phyloP scores from a whole-genome alignment of 2,113 vertebrate species.

The Chitala chitala region DNA sequence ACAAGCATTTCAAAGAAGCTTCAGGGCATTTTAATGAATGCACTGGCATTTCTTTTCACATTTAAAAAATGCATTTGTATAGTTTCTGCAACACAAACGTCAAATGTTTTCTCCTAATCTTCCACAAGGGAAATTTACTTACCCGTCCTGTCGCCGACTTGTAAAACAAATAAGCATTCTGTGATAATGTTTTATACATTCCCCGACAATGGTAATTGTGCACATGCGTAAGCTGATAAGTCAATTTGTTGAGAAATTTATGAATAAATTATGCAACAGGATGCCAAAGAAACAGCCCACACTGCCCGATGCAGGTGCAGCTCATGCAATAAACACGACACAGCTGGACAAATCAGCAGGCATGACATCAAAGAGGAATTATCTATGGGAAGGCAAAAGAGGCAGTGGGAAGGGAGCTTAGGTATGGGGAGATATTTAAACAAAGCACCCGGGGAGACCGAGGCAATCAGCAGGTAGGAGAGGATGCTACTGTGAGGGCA shows the following conservation, averaged over 20 bases:
- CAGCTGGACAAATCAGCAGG: constrained; percentile 24
- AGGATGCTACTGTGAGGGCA: neutral
- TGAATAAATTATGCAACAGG: neutral
- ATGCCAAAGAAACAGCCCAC: neutral
- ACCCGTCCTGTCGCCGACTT: too few relatives aligned
- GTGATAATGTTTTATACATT: too few relatives aligned
- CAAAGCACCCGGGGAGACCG: constrained; percentile 27
- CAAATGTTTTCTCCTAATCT: too few relatives aligned
- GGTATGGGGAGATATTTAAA: neutral
- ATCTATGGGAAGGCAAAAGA: neutral
- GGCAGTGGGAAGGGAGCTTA: constrained; percentile 22
- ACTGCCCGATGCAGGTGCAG: neutral
- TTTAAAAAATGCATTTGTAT: too few relatives aligned
- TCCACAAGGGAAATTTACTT: too few relatives aligned
- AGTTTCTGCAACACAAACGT: too few relatives aligned
- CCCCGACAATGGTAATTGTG: too few relatives aligned
- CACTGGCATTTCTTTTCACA: too few relatives aligned
- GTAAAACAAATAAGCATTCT: too few relatives aligned
- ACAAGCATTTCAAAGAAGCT: too few relatives aligned
- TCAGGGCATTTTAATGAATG: too few relatives aligned
- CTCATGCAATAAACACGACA: constrained; percentile 19
- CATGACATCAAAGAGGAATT: constrained; percentile 21
- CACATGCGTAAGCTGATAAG: neutral
- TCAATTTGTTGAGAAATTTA: neutral
- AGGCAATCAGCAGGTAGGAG: neutral